Evolutionary conservation across 2,113 vertebrate genomes (phyloP).

Genomic region (Zosterops pallidus): DNA sequence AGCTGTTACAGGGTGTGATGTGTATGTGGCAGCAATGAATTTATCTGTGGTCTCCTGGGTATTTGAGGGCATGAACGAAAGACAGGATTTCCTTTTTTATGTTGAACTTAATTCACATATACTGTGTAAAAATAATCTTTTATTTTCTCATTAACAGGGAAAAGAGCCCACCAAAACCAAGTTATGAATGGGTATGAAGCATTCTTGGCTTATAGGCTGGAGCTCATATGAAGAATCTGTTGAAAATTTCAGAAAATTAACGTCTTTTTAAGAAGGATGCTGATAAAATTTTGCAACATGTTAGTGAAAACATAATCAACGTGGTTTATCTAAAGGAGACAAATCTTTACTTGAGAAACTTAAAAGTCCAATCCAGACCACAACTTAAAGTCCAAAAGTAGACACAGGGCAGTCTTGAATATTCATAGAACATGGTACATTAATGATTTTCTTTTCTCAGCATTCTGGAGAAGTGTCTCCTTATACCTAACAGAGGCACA

Average conservation of each 20-base stretch:
- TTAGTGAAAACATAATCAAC: background rate
- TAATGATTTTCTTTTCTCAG: background rate
- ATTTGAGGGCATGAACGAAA: fast-evolving
- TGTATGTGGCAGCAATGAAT: background rate
- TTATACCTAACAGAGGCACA: background rate
- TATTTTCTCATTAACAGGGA: background rate
- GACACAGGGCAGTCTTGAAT: background rate
- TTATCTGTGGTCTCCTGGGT: background rate
- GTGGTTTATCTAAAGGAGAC: background rate
- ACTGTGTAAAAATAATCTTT: background rate
- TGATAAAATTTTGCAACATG: background rate
- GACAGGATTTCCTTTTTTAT: background rate
- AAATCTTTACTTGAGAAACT: background rate
- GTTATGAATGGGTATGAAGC: background rate
- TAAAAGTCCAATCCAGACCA: background rate
- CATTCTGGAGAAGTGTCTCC: background rate
- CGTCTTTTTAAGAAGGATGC: background rate
- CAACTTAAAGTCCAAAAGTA: background rate
- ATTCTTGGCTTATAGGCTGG: background rate
- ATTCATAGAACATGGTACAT: background rate
- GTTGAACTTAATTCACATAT: background rate
- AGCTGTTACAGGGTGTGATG: background rate
- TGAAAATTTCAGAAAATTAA: background rate
- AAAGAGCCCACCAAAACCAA: background rate
- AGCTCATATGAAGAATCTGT: background rate